Evolutionary conservation across 2,113 vertebrate genomes (phyloP), one percentile per base, ranked within the genome.

Genomic region (Zonotrichia leucophrys): DNA sequence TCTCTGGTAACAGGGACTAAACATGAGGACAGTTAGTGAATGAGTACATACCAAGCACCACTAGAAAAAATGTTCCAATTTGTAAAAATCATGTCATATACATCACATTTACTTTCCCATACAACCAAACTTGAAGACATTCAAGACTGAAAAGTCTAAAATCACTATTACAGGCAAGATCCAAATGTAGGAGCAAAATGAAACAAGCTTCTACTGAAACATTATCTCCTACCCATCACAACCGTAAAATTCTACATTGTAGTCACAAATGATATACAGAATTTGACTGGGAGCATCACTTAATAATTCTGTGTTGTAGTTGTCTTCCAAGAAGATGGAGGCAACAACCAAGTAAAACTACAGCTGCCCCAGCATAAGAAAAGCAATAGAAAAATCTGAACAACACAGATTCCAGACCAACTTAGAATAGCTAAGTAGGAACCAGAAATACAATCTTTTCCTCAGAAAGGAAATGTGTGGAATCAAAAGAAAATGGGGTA

Each of bases 371-470:
- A 5, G 13, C 0, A 2, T 7, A 52, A 35, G 13, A 83, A 86
- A 35, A 58, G 2, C 15, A 49, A 22, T 19, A 62, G 79, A 69
- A 49, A 53, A 59, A 47, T 60, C 0, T 73, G 46, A 73, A 58
- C 52, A 87, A 60, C 23, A 60, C 12, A 18, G 8, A 66, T 58
- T 73, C 22, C 42, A 81, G 30, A 70, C 2, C 13, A 53, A 58
- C 42, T 68, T 19, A 62, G 31, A 68, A 50, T 0, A 70, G 6
- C 53, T 75, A 60, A 52, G 9, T 1, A 56, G n/a, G 44, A 82
- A 31, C 1, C 22, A 47, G 30, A 90, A 63, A 55, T 30, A 47
- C 0, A 0, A 5, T 15, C 5, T 63, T 37, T 44, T 70, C n/a
- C 18, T 74, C 42, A 68, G 35, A 82, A 55, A 66, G 20, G 18